Conservation (phyloP, 2,888 invertebrate species). For the Cosmia pyralina region DNA sequence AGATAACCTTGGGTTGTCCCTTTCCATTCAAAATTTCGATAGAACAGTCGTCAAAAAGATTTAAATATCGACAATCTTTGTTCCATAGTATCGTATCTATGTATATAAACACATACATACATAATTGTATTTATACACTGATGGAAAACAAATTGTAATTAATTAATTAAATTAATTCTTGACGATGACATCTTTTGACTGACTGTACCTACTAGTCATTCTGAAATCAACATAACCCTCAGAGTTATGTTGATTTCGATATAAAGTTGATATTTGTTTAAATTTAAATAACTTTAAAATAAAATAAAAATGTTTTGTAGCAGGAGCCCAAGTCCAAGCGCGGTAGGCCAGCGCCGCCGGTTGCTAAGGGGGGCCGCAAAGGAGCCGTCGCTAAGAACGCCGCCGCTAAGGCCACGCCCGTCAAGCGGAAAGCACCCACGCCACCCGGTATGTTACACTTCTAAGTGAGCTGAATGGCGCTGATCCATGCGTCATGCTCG, state of each 20-base stretch:
- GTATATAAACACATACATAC: too few species aligned
- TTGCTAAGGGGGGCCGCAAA: conserved; percentile 82
- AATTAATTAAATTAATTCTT: too few species aligned
- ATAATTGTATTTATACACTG: too few species aligned
- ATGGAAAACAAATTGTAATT: too few species aligned
- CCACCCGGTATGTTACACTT: conserved; percentile 80
- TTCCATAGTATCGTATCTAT: too few species aligned
- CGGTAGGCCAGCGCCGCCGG: conserved; percentile 79
- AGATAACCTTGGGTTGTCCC: not conserved
- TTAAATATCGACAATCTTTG: too few species aligned
- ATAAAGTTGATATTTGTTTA: not conserved
- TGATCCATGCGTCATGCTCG: not conserved
- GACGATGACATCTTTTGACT: too few species aligned
- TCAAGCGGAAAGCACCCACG: conserved; percentile 88
- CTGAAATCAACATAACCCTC: not conserved
- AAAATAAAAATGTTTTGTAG: not conserved
- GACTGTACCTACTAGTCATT: not conserved
- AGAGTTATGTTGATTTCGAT: too few species aligned
- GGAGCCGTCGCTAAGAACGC: conserved; percentile 79
- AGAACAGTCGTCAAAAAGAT: not conserved
- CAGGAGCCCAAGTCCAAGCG: conserved; percentile 88
- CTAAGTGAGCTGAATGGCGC: not conserved
- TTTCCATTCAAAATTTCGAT: not conserved
- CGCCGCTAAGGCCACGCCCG: conserved; percentile 84
- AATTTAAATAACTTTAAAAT: not conserved